Conservation (phyloP, 2,113 vertebrate species). For the Podocnemis expansa region DNA sequence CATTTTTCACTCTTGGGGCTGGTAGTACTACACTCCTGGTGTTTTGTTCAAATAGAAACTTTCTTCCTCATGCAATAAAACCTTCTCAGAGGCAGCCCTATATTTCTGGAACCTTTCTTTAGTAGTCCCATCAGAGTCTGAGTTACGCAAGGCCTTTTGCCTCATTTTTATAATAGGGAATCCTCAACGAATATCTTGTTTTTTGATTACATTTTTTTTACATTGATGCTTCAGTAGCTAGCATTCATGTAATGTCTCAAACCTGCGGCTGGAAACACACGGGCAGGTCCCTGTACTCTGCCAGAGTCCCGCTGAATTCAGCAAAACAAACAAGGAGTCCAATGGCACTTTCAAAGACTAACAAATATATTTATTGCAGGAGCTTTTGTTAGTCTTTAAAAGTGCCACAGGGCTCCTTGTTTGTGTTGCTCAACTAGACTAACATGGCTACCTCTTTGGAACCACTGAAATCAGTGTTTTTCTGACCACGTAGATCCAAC, state of each 20-base stretch:
- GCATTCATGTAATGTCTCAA: not conserved
- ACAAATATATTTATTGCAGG: too few relatives aligned
- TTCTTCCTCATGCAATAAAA: not conserved
- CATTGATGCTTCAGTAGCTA: not conserved
- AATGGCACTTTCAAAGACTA: too few relatives aligned
- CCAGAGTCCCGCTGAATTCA: too few relatives aligned
- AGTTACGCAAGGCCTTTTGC: not conserved
- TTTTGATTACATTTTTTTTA: not conserved
- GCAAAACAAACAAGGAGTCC: too few relatives aligned
- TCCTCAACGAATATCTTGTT: not conserved
- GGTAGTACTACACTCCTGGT: too few relatives aligned
- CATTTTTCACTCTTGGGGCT: not conserved
- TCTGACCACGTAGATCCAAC: too few relatives aligned
- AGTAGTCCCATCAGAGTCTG: not conserved
- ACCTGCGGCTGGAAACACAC: not conserved
- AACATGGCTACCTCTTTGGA: too few relatives aligned
- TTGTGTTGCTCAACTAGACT: too few relatives aligned
- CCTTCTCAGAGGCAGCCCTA: not conserved
- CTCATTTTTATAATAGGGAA: not conserved
- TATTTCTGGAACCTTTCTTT: not conserved
- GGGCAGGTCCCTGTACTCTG: too few relatives aligned
- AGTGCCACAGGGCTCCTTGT: too few relatives aligned
- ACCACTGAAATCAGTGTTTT: too few relatives aligned
- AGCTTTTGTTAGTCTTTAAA: too few relatives aligned
- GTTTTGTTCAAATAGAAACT: not conserved